Evolutionary conservation across 2,888 invertebrate genomes (phyloP), one percentile per base, ranked within the genome.

Genomic region (Drosophila monieri): DNA sequence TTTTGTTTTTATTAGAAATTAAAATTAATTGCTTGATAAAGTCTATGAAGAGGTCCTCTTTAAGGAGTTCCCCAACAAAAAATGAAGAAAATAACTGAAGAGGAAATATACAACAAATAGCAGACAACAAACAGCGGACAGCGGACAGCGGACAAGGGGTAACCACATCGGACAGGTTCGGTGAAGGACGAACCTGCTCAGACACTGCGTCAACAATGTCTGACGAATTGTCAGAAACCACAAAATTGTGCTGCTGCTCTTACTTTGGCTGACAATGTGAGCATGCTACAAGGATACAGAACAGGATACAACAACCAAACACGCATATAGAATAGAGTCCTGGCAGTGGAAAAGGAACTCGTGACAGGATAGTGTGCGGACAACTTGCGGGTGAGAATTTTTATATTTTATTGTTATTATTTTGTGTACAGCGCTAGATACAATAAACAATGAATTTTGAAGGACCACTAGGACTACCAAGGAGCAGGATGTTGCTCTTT

Each of bases 221-320:
- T 80, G 80, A 85, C 78, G 79, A 78, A 78, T 81, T 85, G 80
- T 78, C 81, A 72, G 49, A 72, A 68, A 61, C 78, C 78, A 46
- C 80, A 80, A 51, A 69, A 37, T 35, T 53, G 30, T 64, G 59
- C 18, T 64, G 59, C 18, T 46, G 44, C 27, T 48, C 43, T 21
- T 51, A n/a, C 14, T 48, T 9, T 21, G 39, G 58, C 32, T 49
- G 59, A 27, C 43, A 48, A 53, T 57, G 58, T 14, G 35, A 49
- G 49, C 44, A 39, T 21, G 56, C 39, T 9, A 49, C 52, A 39
- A 39, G 62, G 62, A 53, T 53, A n/a, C n/a, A n/a, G 52, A 62
- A 25, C 64, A 65, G 64, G 64, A 65, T 48, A 35, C 35, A 44
- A n/a, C 35, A 14, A 6, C 6, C 35, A n/a, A 6, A 23, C 5